Base-by-base conservation (phyloP, 2,113 vertebrate species). In the Mesitornis unicolor region DNA sequence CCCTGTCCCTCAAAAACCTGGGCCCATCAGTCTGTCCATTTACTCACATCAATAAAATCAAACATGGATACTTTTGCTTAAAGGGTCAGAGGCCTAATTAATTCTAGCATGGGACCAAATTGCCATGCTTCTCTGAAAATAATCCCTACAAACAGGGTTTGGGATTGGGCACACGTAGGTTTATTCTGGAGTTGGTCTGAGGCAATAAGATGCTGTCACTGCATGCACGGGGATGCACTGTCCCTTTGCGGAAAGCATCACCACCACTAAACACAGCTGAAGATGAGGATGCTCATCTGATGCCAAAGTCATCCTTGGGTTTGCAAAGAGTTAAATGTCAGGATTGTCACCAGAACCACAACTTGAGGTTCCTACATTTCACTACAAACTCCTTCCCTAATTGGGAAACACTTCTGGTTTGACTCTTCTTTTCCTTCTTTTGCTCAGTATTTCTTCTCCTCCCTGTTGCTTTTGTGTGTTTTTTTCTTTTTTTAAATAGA, bases 351-450 rank as follows among this genome's bases (percentile, higher is more conserved):
- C 42, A 18, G 19, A 68, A 5, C 53, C 19, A 3, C 40, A 5
- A n/a, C 21, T 1, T 5, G 1, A 5, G 19, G 15, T 57, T 73
- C 84, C 40, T 63, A 7, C 56, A 43, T 19, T 21, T 45, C 61
- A 42, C 48, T 28, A 11, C 45, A 70, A 85, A 51, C 60, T 33
- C n/a, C 60, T 94, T 84, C 64, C 47, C 83, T 63, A 53, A 50
- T 1, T 64, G 47, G 35, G 71, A 82, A 47, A 45, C 43, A 10
- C 78, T 94, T 95, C 91, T 97, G 80, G 26, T 97, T 97, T n/a
- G 12, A 13, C 48, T 26, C 4, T 20, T 29, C 1, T 19, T 59
- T 65, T 22, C 56, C 33, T 19, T 3, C 35, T 50, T 64, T 93
- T 82, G 4, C 90, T 97, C 87, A 73, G 78, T 64, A 91, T 65